These are phyloP conservation scores for Sepiola atlantica DNA, from an alignment of 2,888 invertebrate genomes.

Conservation along the genomic window DNA sequence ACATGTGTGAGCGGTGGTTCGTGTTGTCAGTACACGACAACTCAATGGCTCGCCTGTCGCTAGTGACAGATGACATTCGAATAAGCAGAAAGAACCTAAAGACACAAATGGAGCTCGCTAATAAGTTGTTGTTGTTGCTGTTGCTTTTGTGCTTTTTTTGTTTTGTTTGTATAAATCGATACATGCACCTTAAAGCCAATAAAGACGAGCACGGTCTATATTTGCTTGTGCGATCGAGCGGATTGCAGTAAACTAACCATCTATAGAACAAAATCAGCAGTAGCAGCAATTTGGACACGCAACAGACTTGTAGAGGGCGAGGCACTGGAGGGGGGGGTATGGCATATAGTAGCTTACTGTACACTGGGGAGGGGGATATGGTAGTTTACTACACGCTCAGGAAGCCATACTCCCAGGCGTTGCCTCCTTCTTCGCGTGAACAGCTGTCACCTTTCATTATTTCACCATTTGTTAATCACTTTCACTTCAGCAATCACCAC, in stretches of 20 bases:
- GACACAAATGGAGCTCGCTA: neutral
- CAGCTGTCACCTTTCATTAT: too few relatives aligned
- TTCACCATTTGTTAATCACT: too few relatives aligned
- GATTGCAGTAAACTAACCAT: neutral
- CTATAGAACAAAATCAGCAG: neutral
- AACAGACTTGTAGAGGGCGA: neutral
- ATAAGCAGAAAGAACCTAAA: neutral
- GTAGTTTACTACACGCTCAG: too few relatives aligned
- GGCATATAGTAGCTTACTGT: neutral
- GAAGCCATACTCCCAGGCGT: too few relatives aligned
- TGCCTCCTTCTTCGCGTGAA: neutral
- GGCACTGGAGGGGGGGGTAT: neutral
- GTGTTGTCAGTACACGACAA: neutral
- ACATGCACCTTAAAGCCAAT: neutral
- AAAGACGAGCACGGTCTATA: neutral
- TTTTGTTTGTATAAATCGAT: neutral
- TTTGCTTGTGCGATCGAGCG: neutral
- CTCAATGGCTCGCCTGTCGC: neutral
- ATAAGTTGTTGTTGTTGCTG: neutral
- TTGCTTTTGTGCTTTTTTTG: too few relatives aligned
- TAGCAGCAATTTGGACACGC: slow-evolving; percentile 4
- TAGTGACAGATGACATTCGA: neutral
- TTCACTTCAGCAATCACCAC: too few relatives aligned
- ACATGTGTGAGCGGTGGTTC: neutral
- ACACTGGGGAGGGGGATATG: neutral